A percentile compares a stretch with the other conserved stretches of the same genome.
phyloP scores from a whole-genome alignment of 2,888 invertebrate genomes.

The Mechanitis messenoides region DNA sequence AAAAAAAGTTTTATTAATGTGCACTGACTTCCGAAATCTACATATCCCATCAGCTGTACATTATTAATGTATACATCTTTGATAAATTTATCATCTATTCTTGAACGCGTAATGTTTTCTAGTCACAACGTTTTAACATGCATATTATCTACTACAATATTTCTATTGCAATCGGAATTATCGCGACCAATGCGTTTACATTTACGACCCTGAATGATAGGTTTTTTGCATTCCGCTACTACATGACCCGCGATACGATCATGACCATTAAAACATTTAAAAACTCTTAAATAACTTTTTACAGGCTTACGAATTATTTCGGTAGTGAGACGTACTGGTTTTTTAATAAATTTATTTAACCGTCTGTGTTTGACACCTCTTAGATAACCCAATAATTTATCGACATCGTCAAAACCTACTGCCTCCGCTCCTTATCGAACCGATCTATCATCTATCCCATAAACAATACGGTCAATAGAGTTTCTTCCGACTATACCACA shows the following conservation, averaged over 20 bases:
- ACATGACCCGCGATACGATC: conserved; percentile 12
- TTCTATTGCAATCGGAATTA: conserved; percentile 12
- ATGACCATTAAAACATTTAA: conserved; percentile 14
- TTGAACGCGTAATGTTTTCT: too few species aligned
- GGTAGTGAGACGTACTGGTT: background rate
- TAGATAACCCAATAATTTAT: conserved; percentile 1
- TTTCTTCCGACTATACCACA: conserved; percentile 10
- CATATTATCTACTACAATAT: conserved; percentile 9
- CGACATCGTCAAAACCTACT: conserved; percentile 1
- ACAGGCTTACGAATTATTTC: background rate
- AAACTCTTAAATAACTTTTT: background rate
- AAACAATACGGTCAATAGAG: conserved; percentile 5
- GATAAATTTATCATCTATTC: background rate
- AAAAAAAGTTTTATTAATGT: too few species aligned
- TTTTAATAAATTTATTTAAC: background rate
- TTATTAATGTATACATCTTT: conserved; percentile 1
- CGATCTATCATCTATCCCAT: conserved; percentile 9
- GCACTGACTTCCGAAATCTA: too few species aligned
- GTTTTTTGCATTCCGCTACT: conserved; percentile 14
- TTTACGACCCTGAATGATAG: conserved; percentile 15
- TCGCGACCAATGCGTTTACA: conserved; percentile 17
- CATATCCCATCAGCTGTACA: too few species aligned
- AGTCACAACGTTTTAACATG: conserved; percentile 1
- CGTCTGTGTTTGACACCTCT: background rate
- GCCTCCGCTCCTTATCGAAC: conserved; percentile 6